A percentile compares a stretch with the other conserved stretches of the same genome.
These are phyloP conservation scores for Diorhabda sublineata DNA, from an alignment of 1,140 invertebrate species.

Conservation along the genomic window DNA sequence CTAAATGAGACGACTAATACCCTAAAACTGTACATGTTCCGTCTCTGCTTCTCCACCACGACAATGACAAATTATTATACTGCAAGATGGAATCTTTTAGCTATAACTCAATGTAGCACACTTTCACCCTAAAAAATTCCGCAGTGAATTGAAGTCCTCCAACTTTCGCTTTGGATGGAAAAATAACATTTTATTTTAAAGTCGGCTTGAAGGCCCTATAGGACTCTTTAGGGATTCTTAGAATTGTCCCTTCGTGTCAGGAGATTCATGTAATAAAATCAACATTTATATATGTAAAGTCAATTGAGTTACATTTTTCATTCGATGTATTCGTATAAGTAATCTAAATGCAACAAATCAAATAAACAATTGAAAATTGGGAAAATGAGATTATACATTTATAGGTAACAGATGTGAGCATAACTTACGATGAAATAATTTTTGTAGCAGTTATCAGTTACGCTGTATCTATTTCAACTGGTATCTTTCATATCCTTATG, in stretches of 20 bases:
- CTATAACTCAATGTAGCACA: neutral
- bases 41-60: neutral
- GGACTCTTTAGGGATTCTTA: neutral
- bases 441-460: too few species aligned
- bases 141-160: neutral
- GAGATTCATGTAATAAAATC: neutral
- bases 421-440: too few species aligned
- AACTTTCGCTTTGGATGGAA: neutral
- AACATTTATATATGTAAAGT: too few species aligned
- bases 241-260: neutral
- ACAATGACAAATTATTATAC: slow-evolving; percentile 3
- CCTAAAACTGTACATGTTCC: neutral
- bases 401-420: too few species aligned
- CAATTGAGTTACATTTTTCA: too few species aligned
- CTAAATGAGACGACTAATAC: too few species aligned
- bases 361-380: too few species aligned
- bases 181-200: neutral
- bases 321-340: too few species aligned
- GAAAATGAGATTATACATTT: too few species aligned
- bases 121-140: neutral
- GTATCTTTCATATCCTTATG: too few species aligned
- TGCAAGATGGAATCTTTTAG: neutral
- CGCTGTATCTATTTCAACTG: too few species aligned
- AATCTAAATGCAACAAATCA: too few species aligned
- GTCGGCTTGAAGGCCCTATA: neutral